These are phyloP conservation scores for Mormoops blainvillei DNA, from an alignment of 2,113 vertebrate genomes.

Conservation along the genomic window DNA sequence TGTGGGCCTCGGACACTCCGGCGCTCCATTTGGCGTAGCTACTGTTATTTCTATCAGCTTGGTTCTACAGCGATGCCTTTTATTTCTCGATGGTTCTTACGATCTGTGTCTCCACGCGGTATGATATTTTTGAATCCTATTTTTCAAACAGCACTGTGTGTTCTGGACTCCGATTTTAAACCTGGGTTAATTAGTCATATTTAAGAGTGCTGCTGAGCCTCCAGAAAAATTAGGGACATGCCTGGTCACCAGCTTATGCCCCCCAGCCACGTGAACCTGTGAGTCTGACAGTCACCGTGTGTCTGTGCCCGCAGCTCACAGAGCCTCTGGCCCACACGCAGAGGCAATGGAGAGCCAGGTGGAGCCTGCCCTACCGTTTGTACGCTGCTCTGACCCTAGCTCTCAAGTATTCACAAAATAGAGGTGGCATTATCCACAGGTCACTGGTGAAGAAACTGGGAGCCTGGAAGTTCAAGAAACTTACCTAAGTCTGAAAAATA, in stretches of 20 bases:
- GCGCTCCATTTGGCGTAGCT: rapidly evolving
- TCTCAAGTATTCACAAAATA: background rate
- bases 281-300: too few species aligned
- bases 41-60: background rate
- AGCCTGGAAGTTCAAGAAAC: background rate
- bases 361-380: rapidly evolving
- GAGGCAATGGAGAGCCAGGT: rapidly evolving
- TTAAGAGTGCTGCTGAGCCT: background rate
- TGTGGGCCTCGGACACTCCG: background rate
- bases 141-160: background rate
- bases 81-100: background rate
- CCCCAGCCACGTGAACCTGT: background rate
- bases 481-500: background rate
- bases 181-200: background rate
- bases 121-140: too few species aligned
- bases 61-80: background rate
- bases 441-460: background rate
- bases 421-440: background rate
- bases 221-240: background rate
- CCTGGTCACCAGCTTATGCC: background rate
- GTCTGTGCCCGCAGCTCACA: background rate
- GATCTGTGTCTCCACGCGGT: too few species aligned
- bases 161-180: background rate
- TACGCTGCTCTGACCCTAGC: rapidly evolving
- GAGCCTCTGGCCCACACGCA: rapidly evolving